These are phyloP conservation scores for Lateolabrax maculatus DNA, from an alignment of 2,797 vertebrate species.

Conservation along the genomic window DNA sequence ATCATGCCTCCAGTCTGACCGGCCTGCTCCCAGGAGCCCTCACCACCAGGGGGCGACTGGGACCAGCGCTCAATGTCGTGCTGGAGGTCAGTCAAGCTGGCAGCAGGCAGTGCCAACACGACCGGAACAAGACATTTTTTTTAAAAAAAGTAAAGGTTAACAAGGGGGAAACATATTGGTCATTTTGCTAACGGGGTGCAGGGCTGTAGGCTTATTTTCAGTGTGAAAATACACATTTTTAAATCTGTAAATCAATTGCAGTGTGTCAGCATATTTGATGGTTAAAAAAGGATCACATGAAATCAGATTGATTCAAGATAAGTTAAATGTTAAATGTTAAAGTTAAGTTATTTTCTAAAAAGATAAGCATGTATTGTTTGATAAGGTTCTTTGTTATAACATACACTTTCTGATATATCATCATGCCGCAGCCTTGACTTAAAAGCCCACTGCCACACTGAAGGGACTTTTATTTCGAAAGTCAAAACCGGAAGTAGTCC, in stretches of 20 bases:
- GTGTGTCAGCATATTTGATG: no score
- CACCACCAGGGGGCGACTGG: slow-evolving; percentile 71
- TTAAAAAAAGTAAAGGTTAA: no score
- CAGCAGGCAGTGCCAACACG: accelerated
- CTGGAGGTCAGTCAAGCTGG: slow-evolving; percentile 18
- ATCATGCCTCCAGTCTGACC: neutral
- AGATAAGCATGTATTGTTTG: neutral
- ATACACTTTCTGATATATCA: neutral
- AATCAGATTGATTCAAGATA: neutral
- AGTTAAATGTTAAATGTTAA: no score
- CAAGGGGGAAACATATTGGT: no score
- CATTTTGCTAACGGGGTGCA: no score
- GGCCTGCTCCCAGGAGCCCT: slow-evolving; percentile 21
- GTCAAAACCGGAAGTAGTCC: slow-evolving; percentile 22
- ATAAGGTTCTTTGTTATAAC: neutral
- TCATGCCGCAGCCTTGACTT: neutral
- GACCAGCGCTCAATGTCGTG: neutral
- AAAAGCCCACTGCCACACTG: accelerated
- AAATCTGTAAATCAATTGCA: no score
- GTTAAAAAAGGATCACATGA: neutral
- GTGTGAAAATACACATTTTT: no score
- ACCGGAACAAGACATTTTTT: neutral
- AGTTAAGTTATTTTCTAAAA: no score
- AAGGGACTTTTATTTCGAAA: slow-evolving; percentile 66
- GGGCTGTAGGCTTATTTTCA: no score